Evolutionary conservation across 2,797 vertebrate species (phyloP).

Genomic region (Argentina silus): DNA sequence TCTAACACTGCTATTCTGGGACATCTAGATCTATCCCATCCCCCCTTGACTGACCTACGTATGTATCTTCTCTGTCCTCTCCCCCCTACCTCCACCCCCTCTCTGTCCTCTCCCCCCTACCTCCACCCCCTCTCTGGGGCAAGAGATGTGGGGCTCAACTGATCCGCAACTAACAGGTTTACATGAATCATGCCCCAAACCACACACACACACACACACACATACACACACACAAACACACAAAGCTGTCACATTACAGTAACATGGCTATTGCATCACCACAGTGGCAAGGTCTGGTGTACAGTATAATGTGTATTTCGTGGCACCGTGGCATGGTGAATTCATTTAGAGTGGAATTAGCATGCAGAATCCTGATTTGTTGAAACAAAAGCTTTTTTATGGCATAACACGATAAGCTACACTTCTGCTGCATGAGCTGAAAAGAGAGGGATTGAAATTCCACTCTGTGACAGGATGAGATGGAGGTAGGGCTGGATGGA

Average conservation of each 20-base stretch:
- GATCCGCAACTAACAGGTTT: background rate
- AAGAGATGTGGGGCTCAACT: background rate
- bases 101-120: background rate
- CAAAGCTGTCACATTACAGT: background rate
- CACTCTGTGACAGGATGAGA: background rate
- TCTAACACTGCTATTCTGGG: conserved; percentile 6
- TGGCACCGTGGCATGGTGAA: background rate
- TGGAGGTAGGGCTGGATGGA: background rate
- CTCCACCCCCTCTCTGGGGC: background rate
- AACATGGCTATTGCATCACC: background rate
- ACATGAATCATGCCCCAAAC: background rate
- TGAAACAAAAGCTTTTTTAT: conserved; percentile 3
- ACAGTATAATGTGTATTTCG: background rate
- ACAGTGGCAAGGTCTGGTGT: too few species aligned
- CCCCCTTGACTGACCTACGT: background rate
- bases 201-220: background rate
- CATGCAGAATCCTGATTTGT: conserved; percentile 2
- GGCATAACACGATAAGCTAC: background rate
- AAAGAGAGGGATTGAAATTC: background rate
- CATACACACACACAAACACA: background rate
- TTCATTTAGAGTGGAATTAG: background rate
- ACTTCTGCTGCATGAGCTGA: background rate
- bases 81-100: background rate
- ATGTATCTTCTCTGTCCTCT: background rate
- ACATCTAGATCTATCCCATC: background rate